Evolutionary conservation across 2,113 vertebrate species (phyloP), one percentile per base, ranked within the genome.

Genomic region (Antigone vipio): DNA sequence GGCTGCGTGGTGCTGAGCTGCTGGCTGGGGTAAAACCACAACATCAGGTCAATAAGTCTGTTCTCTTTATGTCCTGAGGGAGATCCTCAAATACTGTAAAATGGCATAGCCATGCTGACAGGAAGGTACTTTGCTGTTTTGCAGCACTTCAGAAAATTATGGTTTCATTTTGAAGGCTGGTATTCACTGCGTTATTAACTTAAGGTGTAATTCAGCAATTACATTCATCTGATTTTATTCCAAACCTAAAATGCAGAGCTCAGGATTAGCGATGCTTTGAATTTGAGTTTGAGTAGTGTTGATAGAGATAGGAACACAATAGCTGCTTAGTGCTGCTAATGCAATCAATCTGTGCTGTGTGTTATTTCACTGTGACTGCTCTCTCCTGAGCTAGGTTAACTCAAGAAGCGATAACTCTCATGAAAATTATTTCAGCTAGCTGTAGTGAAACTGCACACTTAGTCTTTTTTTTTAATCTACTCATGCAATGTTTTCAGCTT

Each of bases 171-270:
- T 24, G 55, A 77, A 47, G 59, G n/a, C 47, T 81, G 14, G 4
- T 91, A 47, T 80, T 93, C 55, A 49, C 35, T 69, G 53, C 9
- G 7, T 63, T 93, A 59, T 75, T 91, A 95, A 80, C n/a, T 90
- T 79, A 66, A 67, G 30, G 34, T 95, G 32, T 86, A 93, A 93
- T 90, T 81, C 64, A 89, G 60, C 58, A 86, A 63, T 84, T 84
- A 50, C 30, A 30, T 88, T 84, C 0, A 68, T 71, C 44, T 77
- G 26, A 49, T 74, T 89, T 77, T 80, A 44, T 77, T 96, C 53
- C 66, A 92, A 52, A 44, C 38, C 15, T 56, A 44, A 50, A 91
- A 60, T 21, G 9, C 56, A 69, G 64, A 68, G 27, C 27, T 91
- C 11, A 14, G 62, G 75, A 81, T 86, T 84, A 84, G 72, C 12